phyloP scores from a whole-genome alignment of 2,888 invertebrate genomes.

The Erebia epiphron region DNA sequence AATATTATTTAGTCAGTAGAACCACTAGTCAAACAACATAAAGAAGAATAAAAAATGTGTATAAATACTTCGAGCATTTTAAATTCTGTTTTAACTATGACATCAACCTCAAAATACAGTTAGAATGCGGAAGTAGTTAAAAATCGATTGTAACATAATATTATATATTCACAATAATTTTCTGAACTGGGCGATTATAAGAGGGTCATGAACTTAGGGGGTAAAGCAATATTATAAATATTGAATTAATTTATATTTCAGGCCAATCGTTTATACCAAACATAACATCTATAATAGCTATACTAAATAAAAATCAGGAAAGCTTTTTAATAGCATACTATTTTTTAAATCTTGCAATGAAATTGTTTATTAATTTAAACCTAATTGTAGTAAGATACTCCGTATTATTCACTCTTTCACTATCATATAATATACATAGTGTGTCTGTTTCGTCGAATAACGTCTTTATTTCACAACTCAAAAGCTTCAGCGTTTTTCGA shows the following conservation, averaged over 20 bases:
- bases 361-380: too few relatives aligned
- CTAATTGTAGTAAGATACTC: too few relatives aligned
- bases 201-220: conserved; percentile 19
- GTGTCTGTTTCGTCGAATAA: too few relatives aligned
- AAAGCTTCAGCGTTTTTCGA: too few relatives aligned
- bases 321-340: too few relatives aligned
- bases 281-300: not conserved
- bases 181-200: conserved; percentile 1
- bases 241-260: not conserved
- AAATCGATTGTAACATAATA: conserved; percentile 20
- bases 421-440: too few relatives aligned
- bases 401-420: too few relatives aligned
- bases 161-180: conserved; percentile 5
- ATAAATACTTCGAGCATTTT: conserved; percentile 39
- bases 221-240: conserved; percentile 3
- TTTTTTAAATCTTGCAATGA: too few relatives aligned
- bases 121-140: conserved; percentile 41
- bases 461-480: too few relatives aligned
- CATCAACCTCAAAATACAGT: conserved; percentile 47
- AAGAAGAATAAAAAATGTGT: conserved; percentile 48
- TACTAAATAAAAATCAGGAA: too few relatives aligned
- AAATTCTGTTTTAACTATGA: conserved; percentile 40
- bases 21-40: conserved; percentile 62
- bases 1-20: conserved; percentile 52
- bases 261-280: not conserved